Percentiles rank a stretch among this genome's conserved stretches.
Evolutionary conservation across 2,888 invertebrate genomes (phyloP).

Genomic region (Mythimna albipuncta): DNA sequence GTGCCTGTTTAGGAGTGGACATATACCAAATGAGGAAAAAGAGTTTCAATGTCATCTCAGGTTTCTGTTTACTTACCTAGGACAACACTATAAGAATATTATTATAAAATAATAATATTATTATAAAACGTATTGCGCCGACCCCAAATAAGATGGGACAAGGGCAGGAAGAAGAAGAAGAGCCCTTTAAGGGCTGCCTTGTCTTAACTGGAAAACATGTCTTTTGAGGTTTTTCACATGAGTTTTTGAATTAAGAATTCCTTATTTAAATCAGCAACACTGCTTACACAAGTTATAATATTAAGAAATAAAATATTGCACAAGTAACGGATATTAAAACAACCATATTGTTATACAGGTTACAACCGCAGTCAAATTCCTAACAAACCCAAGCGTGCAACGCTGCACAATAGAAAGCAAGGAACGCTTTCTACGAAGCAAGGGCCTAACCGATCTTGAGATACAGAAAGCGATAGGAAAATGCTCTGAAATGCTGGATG

Average conservation of each 20-base stretch:
- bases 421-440: slow-evolving; percentile 94
- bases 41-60: too few relatives aligned
- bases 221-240: background rate
- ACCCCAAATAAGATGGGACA: too few relatives aligned
- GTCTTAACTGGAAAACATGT: background rate
- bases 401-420: slow-evolving; percentile 94
- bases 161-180: too few relatives aligned
- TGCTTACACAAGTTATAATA: background rate
- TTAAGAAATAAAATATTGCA: too few relatives aligned
- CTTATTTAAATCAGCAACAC: background rate
- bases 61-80: too few relatives aligned
- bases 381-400: slow-evolving; percentile 96
- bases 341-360: slow-evolving; percentile 89
- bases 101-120: too few relatives aligned
- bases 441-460: slow-evolving; percentile 94
- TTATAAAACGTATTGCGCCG: too few relatives aligned
- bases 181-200: background rate
- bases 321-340: background rate
- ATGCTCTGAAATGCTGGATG: slow-evolving; percentile 86
- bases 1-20: too few relatives aligned
- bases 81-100: too few relatives aligned
- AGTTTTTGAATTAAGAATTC: background rate
- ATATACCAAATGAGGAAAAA: too few relatives aligned
- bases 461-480: slow-evolving; percentile 94
- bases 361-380: slow-evolving; percentile 95